Evolutionary conservation across 2,113 vertebrate genomes (phyloP).

Genomic region (Elgaria multicarinata): DNA sequence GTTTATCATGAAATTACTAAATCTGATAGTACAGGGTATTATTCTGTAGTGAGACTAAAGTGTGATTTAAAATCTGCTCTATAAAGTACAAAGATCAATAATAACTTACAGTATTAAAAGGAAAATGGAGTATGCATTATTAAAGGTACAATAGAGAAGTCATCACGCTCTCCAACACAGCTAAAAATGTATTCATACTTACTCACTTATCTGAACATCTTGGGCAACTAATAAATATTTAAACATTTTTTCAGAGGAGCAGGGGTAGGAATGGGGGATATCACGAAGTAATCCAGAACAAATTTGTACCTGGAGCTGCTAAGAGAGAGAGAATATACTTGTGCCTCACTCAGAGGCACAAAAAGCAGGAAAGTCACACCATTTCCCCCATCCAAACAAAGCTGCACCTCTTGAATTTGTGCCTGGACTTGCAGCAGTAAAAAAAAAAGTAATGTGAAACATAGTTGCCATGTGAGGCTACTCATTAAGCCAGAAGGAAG

Average conservation of each 20-base stretch:
- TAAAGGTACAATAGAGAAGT: background rate
- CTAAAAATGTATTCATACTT: background rate
- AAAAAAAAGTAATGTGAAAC: constrained; percentile 9
- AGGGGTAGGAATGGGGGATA: background rate
- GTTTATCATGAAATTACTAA: background rate
- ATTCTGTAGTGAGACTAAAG: background rate
- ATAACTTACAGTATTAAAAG: constrained; percentile 1
- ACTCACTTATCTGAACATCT: background rate
- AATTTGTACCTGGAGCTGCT: too few species aligned
- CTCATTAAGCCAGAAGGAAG: background rate
- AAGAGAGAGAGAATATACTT: background rate
- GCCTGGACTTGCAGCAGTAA: rapidly evolving
- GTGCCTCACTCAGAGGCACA: background rate
- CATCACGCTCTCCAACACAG: background rate
- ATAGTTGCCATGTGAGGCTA: background rate
- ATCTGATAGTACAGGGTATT: background rate
- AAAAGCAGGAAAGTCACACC: background rate
- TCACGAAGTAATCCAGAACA: background rate
- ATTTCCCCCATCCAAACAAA: background rate
- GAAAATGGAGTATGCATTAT: background rate
- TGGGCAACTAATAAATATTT: background rate
- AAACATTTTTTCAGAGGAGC: background rate
- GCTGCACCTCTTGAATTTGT: background rate
- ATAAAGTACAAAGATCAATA: background rate
- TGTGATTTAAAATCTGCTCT: background rate